Evolutionary conservation across 1,140 invertebrate genomes (phyloP).

Genomic region (Protaetia brevitarsis): DNA sequence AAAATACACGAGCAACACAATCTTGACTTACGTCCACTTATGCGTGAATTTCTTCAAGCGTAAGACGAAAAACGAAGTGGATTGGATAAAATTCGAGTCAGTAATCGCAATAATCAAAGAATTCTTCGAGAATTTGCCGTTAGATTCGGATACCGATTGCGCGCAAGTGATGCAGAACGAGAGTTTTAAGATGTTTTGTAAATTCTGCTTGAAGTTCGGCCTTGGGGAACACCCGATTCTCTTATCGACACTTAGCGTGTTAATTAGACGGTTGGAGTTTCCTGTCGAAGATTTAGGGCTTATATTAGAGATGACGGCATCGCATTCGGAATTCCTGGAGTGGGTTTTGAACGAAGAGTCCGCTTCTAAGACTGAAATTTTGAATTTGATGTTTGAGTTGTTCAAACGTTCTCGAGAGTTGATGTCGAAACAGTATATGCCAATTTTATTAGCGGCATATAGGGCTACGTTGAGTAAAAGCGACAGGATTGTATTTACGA

Average conservation of each 20-base stretch:
- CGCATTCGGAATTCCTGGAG: conserved; percentile 71
- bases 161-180: conserved; percentile 48
- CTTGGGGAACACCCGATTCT: conserved; percentile 55
- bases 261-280: conserved; percentile 53
- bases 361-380: conserved; percentile 57
- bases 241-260: conserved; percentile 54
- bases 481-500: conserved; percentile 49
- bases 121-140: conserved; percentile 41
- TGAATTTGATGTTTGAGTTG: conserved; percentile 60
- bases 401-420: conserved; percentile 58
- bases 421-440: conserved; percentile 62
- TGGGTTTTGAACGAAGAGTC: conserved; percentile 56
- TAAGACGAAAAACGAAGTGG: conserved; percentile 32
- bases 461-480: conserved; percentile 61
- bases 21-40: conserved; percentile 45
- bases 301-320: conserved; percentile 69
- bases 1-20: conserved; percentile 32
- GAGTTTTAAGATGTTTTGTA: conserved; percentile 64
- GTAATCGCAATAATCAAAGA: conserved; percentile 49
- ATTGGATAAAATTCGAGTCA: conserved; percentile 46
- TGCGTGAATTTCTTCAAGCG: conserved; percentile 48
- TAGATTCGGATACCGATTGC: conserved; percentile 39
- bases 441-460: conserved; percentile 69
- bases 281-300: conserved; percentile 54
- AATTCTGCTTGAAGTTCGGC: conserved; percentile 61